A percentile compares a stretch with the other conserved stretches of the same genome.
Conservation (phyloP, 2,888 invertebrate species). For the Conchocele bisecta region DNA sequence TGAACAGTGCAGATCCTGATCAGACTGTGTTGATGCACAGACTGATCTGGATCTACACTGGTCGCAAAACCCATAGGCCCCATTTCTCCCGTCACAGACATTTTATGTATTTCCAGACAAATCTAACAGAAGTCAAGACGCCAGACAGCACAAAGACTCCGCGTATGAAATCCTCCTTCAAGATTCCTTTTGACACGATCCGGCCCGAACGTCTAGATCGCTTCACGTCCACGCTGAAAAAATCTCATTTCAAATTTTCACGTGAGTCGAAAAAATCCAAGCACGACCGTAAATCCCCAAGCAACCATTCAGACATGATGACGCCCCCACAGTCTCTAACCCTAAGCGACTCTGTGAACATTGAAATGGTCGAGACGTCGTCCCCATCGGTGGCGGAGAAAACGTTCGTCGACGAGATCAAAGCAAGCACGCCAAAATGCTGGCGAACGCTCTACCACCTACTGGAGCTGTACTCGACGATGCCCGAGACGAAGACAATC, state of each 20-base stretch:
- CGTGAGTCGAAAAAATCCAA: conserved; percentile 60
- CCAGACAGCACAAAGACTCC: too few species aligned
- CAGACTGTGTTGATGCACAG: too few species aligned
- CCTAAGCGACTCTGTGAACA: conserved; percentile 80
- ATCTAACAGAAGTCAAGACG: too few species aligned
- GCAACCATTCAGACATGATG: conserved; percentile 58
- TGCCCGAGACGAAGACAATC: conserved; percentile 97
- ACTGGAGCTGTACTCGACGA: conserved; percentile 95
- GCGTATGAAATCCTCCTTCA: conserved; percentile 54
- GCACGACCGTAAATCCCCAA: conserved; percentile 42
- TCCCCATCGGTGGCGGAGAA: conserved; percentile 81
- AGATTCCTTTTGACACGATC: conserved; percentile 55
- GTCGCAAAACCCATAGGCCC: too few species aligned
- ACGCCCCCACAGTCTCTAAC: conserved; percentile 79
- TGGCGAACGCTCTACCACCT: conserved; percentile 97
- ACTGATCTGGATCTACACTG: too few species aligned
- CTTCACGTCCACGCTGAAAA: conserved; percentile 39
- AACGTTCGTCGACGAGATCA: conserved; percentile 81
- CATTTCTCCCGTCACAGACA: too few species aligned
- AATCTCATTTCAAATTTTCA: conserved; percentile 61
- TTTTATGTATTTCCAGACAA: too few species aligned
- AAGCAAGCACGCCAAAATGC: conserved; percentile 88
- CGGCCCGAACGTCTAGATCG: conserved; percentile 46
- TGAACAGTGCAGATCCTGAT: too few species aligned
- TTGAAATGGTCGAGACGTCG: conserved; percentile 78